Conservation (phyloP, 1,140 invertebrate species). For the Diploscapter pachys region DNA sequence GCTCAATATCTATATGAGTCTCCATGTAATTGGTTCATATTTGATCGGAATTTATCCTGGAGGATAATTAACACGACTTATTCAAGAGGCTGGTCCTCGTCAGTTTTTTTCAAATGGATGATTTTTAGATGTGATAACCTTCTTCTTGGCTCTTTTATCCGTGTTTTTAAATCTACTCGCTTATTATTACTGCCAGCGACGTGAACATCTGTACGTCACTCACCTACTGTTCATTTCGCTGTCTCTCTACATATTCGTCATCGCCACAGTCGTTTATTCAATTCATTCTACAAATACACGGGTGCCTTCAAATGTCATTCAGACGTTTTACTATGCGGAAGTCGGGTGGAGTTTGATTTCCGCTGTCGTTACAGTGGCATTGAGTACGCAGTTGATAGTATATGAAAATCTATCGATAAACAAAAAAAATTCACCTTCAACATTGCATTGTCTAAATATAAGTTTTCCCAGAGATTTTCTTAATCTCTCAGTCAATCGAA, state of each 20-base stretch:
- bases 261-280: neutral
- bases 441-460: neutral
- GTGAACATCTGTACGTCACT: conserved; percentile 4
- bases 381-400: neutral
- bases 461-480: conserved; percentile 1
- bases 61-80: neutral
- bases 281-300: conserved; percentile 17
- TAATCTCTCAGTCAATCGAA: neutral
- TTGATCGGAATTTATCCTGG: neutral
- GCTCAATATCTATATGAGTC: conserved; percentile 3
- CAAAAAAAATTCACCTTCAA: conserved; percentile 13
- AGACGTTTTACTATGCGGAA: conserved; percentile 9
- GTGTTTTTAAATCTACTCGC: neutral
- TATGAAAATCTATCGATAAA: neutral
- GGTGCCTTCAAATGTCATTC: conserved; percentile 10
- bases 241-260: neutral
- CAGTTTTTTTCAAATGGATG: neutral
- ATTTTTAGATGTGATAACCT: conserved; percentile 3
- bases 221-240: neutral
- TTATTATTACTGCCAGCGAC: conserved; percentile 6
- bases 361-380: neutral
- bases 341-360: conserved; percentile 16
- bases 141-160: conserved; percentile 4
- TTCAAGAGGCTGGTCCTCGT: no score
- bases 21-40: conserved; percentile 1